Percentiles rank a stretch among this genome's conserved stretches.
Evolutionary conservation across 2,113 vertebrate genomes (phyloP).

Genomic region (Thomomys bottae): DNA sequence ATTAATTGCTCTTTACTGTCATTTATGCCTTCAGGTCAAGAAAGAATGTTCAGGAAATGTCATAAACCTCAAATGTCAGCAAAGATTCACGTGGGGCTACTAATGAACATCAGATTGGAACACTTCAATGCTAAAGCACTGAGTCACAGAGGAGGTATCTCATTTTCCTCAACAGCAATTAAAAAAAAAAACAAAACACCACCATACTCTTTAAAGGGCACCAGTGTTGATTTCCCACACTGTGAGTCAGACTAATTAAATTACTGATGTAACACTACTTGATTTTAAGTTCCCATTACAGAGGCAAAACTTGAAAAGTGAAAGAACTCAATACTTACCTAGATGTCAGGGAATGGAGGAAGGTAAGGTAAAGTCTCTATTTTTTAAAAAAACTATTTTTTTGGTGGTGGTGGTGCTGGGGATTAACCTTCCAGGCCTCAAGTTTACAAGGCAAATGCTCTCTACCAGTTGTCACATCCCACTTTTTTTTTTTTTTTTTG

Average conservation of each 20-base stretch:
- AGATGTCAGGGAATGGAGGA: neutral
- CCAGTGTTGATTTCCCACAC: neutral
- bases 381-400: too few relatives aligned
- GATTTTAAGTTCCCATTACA: slow-evolving; percentile 27
- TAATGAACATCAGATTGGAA: slow-evolving; percentile 61
- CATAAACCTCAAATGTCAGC: slow-evolving; percentile 62
- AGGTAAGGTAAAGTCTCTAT: neutral
- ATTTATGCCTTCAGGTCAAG: slow-evolving; percentile 55
- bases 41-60: slow-evolving; percentile 37
- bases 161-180: slow-evolving; percentile 24
- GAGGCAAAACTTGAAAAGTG: slow-evolving; percentile 12
- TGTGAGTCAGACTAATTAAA: slow-evolving; percentile 41
- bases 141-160: neutral
- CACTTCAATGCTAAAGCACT: slow-evolving; percentile 20
- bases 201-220: slow-evolving; percentile 29
- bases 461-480: neutral
- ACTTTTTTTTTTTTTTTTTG: neutral
- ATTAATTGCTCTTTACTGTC: slow-evolving; percentile 64
- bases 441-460: neutral
- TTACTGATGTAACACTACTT: slow-evolving; percentile 32
- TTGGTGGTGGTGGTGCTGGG: neutral
- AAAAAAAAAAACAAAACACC: neutral
- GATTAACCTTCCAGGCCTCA: neutral
- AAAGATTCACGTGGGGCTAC: slow-evolving; percentile 32
- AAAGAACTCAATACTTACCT: neutral